Conservation (phyloP, 2,888 invertebrate genomes). For the Enoplolaimus lenunculus region DNA sequence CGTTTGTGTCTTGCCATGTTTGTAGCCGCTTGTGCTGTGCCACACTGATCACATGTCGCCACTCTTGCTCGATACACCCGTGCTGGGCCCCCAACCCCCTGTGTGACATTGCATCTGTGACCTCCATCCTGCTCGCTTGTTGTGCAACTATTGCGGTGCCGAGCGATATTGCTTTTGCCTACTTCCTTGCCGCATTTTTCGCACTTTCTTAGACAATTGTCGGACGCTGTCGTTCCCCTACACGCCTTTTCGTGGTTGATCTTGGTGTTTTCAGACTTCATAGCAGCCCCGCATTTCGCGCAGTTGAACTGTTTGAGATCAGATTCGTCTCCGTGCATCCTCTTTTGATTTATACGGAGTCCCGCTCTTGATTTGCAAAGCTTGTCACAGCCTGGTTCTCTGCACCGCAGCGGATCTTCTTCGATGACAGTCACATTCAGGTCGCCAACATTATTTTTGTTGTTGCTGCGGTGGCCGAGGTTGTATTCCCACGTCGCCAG, state of each 20-base stretch:
- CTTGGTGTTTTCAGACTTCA: not conserved
- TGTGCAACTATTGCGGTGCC: not conserved
- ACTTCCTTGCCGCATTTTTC: not conserved
- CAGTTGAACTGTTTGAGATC: not conserved
- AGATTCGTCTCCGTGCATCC: not conserved
- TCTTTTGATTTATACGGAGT: not conserved
- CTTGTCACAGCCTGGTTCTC: not conserved
- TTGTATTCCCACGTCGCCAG: no score
- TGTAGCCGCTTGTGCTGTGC: not conserved
- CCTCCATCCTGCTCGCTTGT: not conserved
- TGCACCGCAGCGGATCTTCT: not conserved
- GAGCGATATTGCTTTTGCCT: not conserved
- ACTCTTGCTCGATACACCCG: not conserved
- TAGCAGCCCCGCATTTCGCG: not conserved
- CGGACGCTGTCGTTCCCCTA: not conserved
- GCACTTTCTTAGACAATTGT: not conserved
- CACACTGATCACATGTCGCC: not conserved
- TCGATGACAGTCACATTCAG: no score
- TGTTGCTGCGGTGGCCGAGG: no score
- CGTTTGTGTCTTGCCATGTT: not conserved
- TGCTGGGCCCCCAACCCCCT: not conserved
- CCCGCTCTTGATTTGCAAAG: not conserved
- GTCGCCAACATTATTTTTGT: no score
- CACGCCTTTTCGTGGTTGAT: not conserved
- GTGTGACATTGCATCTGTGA: not conserved